Conservation (phyloP, 2,797 vertebrate genomes). For the Hypotaenidia philippensis region DNA sequence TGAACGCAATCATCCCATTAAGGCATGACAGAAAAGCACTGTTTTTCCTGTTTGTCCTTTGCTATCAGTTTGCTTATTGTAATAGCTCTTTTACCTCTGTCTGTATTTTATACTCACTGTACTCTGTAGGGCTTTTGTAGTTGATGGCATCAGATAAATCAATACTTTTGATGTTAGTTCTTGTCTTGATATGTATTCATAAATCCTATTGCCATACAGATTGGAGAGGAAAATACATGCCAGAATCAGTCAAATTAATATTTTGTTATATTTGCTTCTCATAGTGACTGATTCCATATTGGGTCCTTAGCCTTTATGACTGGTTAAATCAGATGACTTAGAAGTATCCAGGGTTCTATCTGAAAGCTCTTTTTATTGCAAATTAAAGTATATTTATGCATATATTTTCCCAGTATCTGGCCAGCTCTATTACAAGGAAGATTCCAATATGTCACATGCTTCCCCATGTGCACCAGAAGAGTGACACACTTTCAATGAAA, state of each 20-base stretch:
- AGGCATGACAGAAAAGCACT: neutral
- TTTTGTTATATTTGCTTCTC: slow-evolving; percentile 9
- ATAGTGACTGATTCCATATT: neutral
- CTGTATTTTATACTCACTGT: neutral
- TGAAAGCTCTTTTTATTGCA: neutral
- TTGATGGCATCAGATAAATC: slow-evolving; percentile 25
- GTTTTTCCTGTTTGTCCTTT: slow-evolving; percentile 43
- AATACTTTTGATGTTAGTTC: slow-evolving; percentile 40
- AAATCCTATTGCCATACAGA: slow-evolving; percentile 28
- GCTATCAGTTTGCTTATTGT: slow-evolving; percentile 47
- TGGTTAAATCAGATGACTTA: neutral
- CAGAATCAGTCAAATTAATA: slow-evolving; percentile 50
- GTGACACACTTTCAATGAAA: slow-evolving; percentile 13
- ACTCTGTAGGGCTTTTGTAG: slow-evolving; percentile 31
- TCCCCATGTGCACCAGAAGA: neutral
- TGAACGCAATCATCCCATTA: slow-evolving; percentile 41
- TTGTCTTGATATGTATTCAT: neutral
- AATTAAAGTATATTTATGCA: neutral
- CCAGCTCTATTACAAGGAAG: neutral
- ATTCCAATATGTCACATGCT: neutral
- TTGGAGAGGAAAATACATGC: neutral
- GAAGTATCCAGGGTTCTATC: neutral
- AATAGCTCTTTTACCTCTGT: slow-evolving; percentile 53
- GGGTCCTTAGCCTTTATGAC: neutral
- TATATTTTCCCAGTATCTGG: neutral